A percentile compares a stretch with the other conserved stretches of the same genome.
These are phyloP conservation scores for Caenorhabditis sp. DNA, from an alignment of 2,888 invertebrate species.

Conservation along the genomic window DNA sequence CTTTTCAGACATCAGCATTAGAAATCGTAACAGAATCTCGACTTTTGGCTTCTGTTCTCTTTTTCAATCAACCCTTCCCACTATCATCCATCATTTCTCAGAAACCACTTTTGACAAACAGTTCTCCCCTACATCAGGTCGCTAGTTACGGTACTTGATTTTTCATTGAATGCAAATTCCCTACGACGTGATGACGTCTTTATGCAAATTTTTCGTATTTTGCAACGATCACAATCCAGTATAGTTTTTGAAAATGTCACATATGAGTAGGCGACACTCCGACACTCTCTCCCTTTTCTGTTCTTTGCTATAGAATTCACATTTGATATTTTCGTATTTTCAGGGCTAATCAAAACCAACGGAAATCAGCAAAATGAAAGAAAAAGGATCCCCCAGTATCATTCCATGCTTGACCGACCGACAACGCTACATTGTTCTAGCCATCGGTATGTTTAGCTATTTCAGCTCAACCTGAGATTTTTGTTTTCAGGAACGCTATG, in stretches of 20 bases:
- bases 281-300: not conserved
- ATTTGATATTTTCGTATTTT: not conserved
- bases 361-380: slow-evolving; percentile 37
- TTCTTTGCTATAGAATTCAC: not conserved
- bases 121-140: not conserved
- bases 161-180: slow-evolving; percentile 14
- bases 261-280: not conserved
- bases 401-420: slow-evolving; percentile 58
- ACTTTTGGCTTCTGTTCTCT: slow-evolving; percentile 24
- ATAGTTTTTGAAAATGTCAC: slow-evolving; percentile 20
- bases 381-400: slow-evolving; percentile 3
- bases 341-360: slow-evolving; percentile 29
- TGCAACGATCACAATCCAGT: slow-evolving; percentile 20
- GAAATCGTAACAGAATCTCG: slow-evolving; percentile 3
- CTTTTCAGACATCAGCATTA: slow-evolving; percentile 39
- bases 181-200: slow-evolving; percentile 2
- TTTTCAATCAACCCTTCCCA: not conserved
- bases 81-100: not conserved
- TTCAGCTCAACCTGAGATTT: not conserved
- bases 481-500: slow-evolving; percentile 71
- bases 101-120: not conserved
- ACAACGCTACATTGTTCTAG: slow-evolving; percentile 70
- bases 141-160: slow-evolving; percentile 21
- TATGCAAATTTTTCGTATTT: slow-evolving; percentile 31
- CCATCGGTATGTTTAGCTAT: slow-evolving; percentile 61